These are phyloP conservation scores for Anas bahamensis DNA, from an alignment of 2,797 vertebrate genomes.

Conservation along the genomic window DNA sequence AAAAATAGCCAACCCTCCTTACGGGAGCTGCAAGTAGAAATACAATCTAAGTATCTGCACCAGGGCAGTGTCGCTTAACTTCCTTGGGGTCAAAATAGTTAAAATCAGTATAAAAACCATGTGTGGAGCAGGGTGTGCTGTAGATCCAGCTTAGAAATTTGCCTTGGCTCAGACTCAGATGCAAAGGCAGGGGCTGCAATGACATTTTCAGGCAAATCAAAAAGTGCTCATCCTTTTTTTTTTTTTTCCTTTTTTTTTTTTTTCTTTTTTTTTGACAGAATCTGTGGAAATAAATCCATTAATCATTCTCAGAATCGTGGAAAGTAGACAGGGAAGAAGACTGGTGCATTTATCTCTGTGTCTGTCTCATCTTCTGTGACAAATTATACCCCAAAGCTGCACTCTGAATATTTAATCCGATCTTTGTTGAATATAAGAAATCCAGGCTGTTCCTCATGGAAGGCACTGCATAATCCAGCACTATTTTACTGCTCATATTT, in stretches of 20 bases:
- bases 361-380: not conserved
- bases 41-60: not conserved
- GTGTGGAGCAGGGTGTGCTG: not conserved
- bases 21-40: not conserved
- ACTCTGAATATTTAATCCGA: not conserved
- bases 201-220: not conserved
- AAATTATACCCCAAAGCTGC: not conserved
- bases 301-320: not conserved
- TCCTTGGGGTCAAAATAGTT: not conserved
- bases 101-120: not conserved
- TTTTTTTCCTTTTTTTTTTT: not conserved
- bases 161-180: not conserved
- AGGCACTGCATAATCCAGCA: not conserved
- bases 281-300: not conserved
- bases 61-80: not conserved
- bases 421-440: not conserved
- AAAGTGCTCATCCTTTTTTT: not conserved
- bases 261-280: not conserved
- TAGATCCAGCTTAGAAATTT: not conserved
- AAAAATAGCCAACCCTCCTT: not conserved
- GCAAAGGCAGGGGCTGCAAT: not conserved
- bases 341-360: not conserved
- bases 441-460: not conserved
- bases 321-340: not conserved
- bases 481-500: not conserved